A percentile compares a stretch with the other conserved stretches of the same genome.
Conservation (phyloP, 2,113 vertebrate species). For the Vidua macroura region DNA sequence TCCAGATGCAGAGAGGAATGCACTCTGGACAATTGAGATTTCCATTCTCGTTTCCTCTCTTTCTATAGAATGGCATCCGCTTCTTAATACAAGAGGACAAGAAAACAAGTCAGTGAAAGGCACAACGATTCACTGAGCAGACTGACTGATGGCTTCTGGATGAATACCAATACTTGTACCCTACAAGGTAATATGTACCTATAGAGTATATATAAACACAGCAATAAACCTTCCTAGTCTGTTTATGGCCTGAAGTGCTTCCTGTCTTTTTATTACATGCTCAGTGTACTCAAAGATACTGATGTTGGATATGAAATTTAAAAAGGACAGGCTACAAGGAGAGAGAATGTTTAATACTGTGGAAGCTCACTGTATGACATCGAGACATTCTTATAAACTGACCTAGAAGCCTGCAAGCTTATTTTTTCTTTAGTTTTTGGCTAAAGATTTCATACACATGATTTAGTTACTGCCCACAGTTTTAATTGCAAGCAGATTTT, state of each 20-base stretch:
- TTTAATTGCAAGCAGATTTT: not conserved
- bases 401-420: not conserved
- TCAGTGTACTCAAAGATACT: not conserved
- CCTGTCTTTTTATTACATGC: not conserved
- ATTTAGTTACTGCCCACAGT: not conserved
- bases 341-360: not conserved
- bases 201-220: not conserved
- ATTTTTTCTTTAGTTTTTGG: not conserved
- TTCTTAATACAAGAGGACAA: not conserved
- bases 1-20: not conserved
- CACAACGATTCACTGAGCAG: not conserved
- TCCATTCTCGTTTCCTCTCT: not conserved
- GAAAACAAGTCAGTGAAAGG: not conserved
- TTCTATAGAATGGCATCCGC: not conserved
- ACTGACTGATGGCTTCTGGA: not conserved
- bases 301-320: not conserved
- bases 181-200: not conserved
- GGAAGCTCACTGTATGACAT: not conserved
- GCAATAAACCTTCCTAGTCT: not conserved
- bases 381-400: not conserved
- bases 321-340: not conserved
- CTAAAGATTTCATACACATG: not conserved
- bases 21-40: not conserved
- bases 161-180: not conserved
- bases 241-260: not conserved